phyloP scores from a whole-genome alignment of 2,797 vertebrate genomes.

The Cossypha dichroa region DNA sequence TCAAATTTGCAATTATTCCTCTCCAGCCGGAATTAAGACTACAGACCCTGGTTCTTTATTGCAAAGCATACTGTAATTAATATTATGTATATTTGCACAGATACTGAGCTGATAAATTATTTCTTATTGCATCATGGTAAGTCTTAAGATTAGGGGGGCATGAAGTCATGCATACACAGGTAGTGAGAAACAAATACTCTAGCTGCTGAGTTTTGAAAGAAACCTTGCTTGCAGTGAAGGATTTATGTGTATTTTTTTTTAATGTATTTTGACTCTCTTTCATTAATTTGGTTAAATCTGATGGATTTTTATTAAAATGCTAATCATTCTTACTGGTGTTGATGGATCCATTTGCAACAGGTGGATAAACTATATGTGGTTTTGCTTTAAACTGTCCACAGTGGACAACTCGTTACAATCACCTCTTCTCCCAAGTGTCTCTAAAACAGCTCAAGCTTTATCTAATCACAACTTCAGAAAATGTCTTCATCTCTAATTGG shows the following conservation, averaged over 20 bases:
- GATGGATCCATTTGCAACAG: neutral
- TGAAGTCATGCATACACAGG: neutral
- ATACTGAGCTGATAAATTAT: neutral
- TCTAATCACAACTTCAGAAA: neutral
- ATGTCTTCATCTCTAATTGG: neutral
- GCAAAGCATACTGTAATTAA: neutral
- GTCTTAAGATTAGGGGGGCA: neutral
- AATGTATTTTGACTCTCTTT: neutral
- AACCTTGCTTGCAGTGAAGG: neutral
- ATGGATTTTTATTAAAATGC: neutral
- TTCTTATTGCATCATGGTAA: neutral
- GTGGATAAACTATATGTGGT: neutral
- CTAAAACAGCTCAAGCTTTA: neutral
- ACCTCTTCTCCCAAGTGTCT: neutral
- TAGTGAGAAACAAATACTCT: neutral
- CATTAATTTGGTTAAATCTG: neutral
- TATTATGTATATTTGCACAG: neutral
- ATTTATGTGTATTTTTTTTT: neutral
- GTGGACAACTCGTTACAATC: neutral
- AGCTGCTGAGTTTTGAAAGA: neutral
- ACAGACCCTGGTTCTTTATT: neutral
- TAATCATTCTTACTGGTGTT: neutral
- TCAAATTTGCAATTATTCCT: neutral
- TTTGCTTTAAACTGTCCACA: neutral
- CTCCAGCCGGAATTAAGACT: neutral